Conservation (phyloP, 2,888 invertebrate species). For the Cyclophora punctaria region DNA sequence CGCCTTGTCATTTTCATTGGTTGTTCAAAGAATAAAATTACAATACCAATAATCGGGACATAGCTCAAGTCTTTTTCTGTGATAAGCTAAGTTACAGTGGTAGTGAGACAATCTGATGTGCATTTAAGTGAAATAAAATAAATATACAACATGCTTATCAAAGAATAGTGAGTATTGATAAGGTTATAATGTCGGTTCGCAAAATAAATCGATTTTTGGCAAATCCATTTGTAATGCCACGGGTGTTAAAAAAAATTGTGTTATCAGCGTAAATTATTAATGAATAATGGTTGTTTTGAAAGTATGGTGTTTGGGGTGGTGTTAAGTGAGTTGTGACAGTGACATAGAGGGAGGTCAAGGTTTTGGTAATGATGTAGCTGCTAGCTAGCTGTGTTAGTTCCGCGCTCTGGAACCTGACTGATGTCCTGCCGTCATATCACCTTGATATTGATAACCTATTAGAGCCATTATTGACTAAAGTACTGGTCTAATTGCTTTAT, state of each 20-base stretch:
- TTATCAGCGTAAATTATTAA: constrained; percentile 33
- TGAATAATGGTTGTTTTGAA: constrained; percentile 11
- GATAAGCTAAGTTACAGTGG: constrained; percentile 62
- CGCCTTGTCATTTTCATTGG: constrained; percentile 75
- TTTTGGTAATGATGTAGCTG: constrained; percentile 17
- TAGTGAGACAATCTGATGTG: constrained; percentile 73
- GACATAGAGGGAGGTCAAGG: constrained; percentile 54
- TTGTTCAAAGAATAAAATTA: constrained; percentile 68
- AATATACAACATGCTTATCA: constrained; percentile 78
- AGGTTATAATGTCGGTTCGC: constrained; percentile 54
- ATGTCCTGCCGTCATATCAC: constrained; percentile 26
- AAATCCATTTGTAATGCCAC: constrained; percentile 34
- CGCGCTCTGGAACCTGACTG: constrained; percentile 26
- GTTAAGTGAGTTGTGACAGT: constrained; percentile 39
- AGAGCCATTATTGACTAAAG: not conserved
- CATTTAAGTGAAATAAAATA: constrained; percentile 62
- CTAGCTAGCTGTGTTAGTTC: constrained; percentile 21
- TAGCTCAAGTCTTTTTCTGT: constrained; percentile 70
- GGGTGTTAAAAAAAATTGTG: constrained; percentile 28
- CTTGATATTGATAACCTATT: constrained; percentile 4
- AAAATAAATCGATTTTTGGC: constrained; percentile 65
- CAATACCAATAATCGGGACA: constrained; percentile 60
- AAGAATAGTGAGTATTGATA: constrained; percentile 79
- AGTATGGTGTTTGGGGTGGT: constrained; percentile 14
- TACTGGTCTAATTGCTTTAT: not conserved